Evolutionary conservation across 2,113 vertebrate species (phyloP).

Genomic region (Psilopogon haemacephalus): DNA sequence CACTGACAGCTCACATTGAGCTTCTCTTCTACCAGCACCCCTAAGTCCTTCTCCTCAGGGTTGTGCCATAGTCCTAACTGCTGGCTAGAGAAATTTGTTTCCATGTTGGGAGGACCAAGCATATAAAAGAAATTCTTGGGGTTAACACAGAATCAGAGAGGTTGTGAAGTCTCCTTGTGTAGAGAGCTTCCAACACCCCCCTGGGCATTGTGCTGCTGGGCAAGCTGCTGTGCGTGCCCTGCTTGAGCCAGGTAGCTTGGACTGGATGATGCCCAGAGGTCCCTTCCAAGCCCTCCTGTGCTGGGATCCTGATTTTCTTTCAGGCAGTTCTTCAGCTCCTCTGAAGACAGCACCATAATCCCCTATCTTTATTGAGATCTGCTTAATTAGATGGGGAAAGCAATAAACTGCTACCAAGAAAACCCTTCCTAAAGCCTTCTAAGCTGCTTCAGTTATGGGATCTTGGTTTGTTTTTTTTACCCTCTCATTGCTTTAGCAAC

Average conservation of each 20-base stretch:
- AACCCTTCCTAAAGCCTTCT: slow-evolving; percentile 77
- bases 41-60: too few relatives aligned
- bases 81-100: not conserved
- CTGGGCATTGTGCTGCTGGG: too few relatives aligned
- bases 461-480: not conserved
- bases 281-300: too few relatives aligned
- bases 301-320: not conserved
- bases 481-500: not conserved
- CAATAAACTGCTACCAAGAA: slow-evolving; percentile 77
- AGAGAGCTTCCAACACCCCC: too few relatives aligned
- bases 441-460: slow-evolving; percentile 66
- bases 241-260: too few relatives aligned
- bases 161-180: too few relatives aligned
- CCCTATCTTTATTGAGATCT: slow-evolving; percentile 34
- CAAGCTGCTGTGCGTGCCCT: too few relatives aligned
- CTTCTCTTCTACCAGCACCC: too few relatives aligned
- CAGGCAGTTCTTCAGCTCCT: not conserved
- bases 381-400: slow-evolving; percentile 79
- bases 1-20: too few relatives aligned
- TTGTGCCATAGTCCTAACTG: not conserved
- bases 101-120: not conserved
- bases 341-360: not conserved
- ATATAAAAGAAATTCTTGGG: not conserved
- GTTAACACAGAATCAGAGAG: too few relatives aligned
- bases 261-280: too few relatives aligned